Base-by-base conservation (phyloP, 2,888 invertebrate species). In the Patella ulyssiponensis region DNA sequence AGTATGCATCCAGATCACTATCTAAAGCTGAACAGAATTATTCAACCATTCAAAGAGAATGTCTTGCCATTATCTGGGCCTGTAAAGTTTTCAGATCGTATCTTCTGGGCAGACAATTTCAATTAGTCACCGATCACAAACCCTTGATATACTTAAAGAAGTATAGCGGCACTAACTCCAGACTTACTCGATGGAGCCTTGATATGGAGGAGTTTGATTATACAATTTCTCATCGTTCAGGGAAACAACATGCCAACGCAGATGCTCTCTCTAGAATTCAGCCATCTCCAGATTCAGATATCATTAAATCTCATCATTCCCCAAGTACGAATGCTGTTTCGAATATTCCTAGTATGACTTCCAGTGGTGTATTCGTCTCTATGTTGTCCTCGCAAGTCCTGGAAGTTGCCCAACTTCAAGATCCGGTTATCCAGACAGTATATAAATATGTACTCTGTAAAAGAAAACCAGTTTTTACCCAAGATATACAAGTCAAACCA, bases 41-140 rank as follows among this genome's bases (percentile, higher is more conserved):
- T 69, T 79, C 76, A 52, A 51, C 64, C n/a, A 79, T 76, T 9
- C 73, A 79, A 33, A 52, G 79, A 17, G 79, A 79, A 27, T 52
- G 75, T 9, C 70, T 74, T 17, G 73, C 54, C 44, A 27, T 76
- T 7, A 71, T 79, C 3, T 52, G 73, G 64, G 75, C 72, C 23
- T 58, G 73, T n/a, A 72, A 78, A 69, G 44, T 64, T 11, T 78
- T 71, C 58, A 71, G 71, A 33, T 73, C 75, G 0, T 78, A 73
- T 27, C 14, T 78, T 15, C 64, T 78, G 23, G 73, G 79, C 15
- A n/a, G 64, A 15, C 64, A 64, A 20, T 64, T 64, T 20, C 11
- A 1, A 11, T 4, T 64, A 9, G n/a, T 64, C n/a, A 20, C 20
- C 1, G 20, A 64, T 64, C 64, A 64, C 20, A 64, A 64, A 64